These are phyloP conservation scores for Drosophila percnosoma DNA, from an alignment of 2,888 invertebrate species.

Conservation along the genomic window DNA sequence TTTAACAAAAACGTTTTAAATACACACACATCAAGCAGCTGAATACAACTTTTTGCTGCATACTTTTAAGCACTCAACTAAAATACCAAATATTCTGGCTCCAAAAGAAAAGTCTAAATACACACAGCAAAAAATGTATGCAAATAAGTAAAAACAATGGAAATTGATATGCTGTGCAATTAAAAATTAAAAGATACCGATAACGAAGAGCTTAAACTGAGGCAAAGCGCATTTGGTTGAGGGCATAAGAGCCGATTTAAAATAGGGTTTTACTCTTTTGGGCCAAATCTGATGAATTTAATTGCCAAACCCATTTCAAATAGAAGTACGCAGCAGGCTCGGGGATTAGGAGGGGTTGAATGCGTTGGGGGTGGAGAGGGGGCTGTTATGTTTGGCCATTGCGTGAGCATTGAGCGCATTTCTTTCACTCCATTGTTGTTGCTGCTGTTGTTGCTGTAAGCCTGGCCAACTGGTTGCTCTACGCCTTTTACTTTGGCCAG, in stretches of 20 bases:
- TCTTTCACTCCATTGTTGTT: constrained; percentile 47
- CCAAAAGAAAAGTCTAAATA: too few species aligned
- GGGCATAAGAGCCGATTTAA: neutral
- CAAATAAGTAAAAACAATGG: too few species aligned
- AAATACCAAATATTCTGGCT: neutral
- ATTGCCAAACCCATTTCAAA: constrained; percentile 59
- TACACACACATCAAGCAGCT: neutral
- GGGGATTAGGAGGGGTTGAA: neutral
- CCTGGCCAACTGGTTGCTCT: constrained; percentile 24
- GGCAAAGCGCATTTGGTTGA: constrained; percentile 11
- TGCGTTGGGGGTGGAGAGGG: neutral
- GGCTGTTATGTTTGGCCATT: constrained; percentile 13
- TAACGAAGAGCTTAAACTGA: neutral
- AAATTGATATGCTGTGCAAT: neutral
- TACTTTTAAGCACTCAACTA: constrained; percentile 8
- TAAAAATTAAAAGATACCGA: constrained; percentile 15
- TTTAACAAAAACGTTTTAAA: neutral
- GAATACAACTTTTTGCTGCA: neutral
- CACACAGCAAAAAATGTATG: neutral
- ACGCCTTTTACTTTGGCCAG: constrained; percentile 60
- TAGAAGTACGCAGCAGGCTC: neutral
- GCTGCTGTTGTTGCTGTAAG: neutral
- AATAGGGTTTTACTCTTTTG: constrained; percentile 2
- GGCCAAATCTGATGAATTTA: constrained; percentile 59
- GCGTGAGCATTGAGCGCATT: constrained; percentile 49